Base-by-base conservation (phyloP, 2,888 invertebrate genomes). In the Druceiella hillmani region DNA sequence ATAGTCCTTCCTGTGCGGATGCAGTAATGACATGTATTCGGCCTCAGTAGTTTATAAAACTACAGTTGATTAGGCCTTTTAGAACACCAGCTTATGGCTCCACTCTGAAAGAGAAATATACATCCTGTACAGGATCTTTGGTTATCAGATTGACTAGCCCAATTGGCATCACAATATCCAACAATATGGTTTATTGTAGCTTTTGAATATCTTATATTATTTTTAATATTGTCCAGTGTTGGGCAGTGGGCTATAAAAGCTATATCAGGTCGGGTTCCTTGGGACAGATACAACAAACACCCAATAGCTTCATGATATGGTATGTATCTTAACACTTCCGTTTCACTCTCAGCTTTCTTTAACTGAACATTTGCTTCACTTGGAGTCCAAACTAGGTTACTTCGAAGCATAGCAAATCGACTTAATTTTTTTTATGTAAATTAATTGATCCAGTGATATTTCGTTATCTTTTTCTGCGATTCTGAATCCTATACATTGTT, bases 1-100 rank as follows among this genome's bases (percentile, higher is more conserved):
- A 48, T n/a, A 50, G 5, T 7, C 43, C 45, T 30, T 48, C 46
- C 14, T 46, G 47, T 27, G 22, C 30, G 9, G 38, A 13, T 16
- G 30, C 9, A 4, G 30, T 29, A 29, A 12, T 10, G 30, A 9
- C 30, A 29, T 29, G n/a, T 29, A 29, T 29, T 29, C n/a, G n/a
- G n/a, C n/a, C n/a, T n/a, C n/a, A n/a, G n/a, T n/a, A n/a, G n/a
- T n/a, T n/a, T n/a, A n/a, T n/a, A n/a, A n/a, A n/a, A n/a, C n/a
- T n/a, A n/a, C n/a, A n/a, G n/a, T n/a, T n/a, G n/a, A n/a, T n/a
- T n/a, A n/a, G n/a, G n/a, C n/a, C n/a, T n/a, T n/a, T n/a, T n/a
- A n/a, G n/a, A n/a, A n/a, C n/a, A n/a, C n/a, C n/a, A n/a, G n/a
- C n/a, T n/a, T n/a, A n/a, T n/a, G n/a, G n/a, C n/a, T n/a, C n/a